Evolutionary conservation across 2,888 invertebrate species (phyloP).

Genomic region (Orthosia cruda): DNA sequence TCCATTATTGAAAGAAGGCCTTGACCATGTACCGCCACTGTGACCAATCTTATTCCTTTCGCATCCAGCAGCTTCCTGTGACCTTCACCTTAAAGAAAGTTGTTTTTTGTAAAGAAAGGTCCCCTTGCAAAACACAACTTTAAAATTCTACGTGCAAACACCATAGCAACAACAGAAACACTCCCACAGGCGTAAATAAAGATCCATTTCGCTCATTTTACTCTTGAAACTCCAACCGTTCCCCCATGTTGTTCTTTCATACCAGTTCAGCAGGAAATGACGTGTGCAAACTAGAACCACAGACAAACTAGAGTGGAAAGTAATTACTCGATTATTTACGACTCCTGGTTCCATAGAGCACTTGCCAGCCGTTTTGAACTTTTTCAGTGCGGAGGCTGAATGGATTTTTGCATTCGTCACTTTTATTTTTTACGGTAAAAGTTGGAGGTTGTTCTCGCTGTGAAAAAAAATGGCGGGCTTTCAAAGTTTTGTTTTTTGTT

Average conservation of each 20-base stretch:
- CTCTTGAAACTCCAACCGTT: conserved; percentile 12
- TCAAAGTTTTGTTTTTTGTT: conserved; percentile 6
- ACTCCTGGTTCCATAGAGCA: conserved; percentile 53
- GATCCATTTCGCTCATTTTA: conserved; percentile 21
- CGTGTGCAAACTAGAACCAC: conserved; percentile 62
- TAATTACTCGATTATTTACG: conserved; percentile 65
- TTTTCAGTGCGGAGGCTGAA: conserved; percentile 60
- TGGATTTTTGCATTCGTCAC: conserved; percentile 34
- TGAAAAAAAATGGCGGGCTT: conserved; percentile 19
- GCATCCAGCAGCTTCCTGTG: not conserved
- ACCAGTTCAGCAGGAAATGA: conserved; percentile 54
- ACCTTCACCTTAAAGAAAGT: not conserved
- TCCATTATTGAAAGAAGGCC: too few relatives aligned
- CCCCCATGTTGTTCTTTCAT: conserved; percentile 45
- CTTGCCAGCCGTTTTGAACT: conserved; percentile 59
- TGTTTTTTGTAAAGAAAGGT: not conserved
- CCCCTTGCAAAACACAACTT: not conserved
- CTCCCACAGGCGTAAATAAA: not conserved
- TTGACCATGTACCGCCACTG: too few relatives aligned
- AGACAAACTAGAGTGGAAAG: conserved; percentile 59
- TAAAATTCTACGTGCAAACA: not conserved
- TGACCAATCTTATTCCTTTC: too few relatives aligned
- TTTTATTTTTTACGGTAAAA: conserved; percentile 40
- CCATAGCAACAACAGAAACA: conserved; percentile 1
- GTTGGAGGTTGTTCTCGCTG: conserved; percentile 24